These are phyloP conservation scores for Ganaspis brasiliensis DNA, from an alignment of 2,888 invertebrate species.

Conservation along the genomic window DNA sequence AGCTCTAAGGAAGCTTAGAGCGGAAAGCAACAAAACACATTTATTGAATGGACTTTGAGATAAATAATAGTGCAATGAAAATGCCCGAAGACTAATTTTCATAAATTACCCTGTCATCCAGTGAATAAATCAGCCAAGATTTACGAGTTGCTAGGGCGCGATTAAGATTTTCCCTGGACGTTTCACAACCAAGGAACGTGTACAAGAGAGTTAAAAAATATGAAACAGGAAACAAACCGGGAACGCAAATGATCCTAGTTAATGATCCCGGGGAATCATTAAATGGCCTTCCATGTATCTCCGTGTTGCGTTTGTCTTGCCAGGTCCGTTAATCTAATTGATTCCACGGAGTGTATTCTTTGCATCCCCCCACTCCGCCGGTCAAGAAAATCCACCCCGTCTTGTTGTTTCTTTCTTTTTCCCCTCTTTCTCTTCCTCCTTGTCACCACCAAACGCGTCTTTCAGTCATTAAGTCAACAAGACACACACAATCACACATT, in stretches of 20 bases:
- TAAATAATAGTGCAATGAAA: constrained; percentile 6
- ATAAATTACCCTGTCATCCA: constrained; percentile 22
- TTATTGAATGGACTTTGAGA: constrained; percentile 5
- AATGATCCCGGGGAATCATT: constrained; percentile 56
- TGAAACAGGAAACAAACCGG: constrained; percentile 57
- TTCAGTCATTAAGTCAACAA: constrained; percentile 10
- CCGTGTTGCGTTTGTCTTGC: constrained; percentile 52
- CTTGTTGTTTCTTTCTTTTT: too few species aligned
- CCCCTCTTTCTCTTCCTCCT: too few species aligned
- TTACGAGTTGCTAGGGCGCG: constrained; percentile 3
- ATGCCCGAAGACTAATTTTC: constrained; percentile 6
- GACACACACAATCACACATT: background rate
- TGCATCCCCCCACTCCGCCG: background rate
- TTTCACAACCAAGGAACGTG: background rate
- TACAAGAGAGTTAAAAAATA: constrained; percentile 53
- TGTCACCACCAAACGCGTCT: background rate
- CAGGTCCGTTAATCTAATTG: constrained; percentile 62
- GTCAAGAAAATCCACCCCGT: too few species aligned
- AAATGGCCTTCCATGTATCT: constrained; percentile 55
- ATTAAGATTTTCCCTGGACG: constrained; percentile 4
- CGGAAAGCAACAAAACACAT: background rate
- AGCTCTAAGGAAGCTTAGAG: background rate
- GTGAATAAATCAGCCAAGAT: constrained; percentile 11
- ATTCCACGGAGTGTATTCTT: constrained; percentile 57
- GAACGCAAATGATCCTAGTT: constrained; percentile 57